Evolutionary conservation across 1,140 invertebrate genomes (phyloP).

Genomic region (Pogonognathellus flavescens): DNA sequence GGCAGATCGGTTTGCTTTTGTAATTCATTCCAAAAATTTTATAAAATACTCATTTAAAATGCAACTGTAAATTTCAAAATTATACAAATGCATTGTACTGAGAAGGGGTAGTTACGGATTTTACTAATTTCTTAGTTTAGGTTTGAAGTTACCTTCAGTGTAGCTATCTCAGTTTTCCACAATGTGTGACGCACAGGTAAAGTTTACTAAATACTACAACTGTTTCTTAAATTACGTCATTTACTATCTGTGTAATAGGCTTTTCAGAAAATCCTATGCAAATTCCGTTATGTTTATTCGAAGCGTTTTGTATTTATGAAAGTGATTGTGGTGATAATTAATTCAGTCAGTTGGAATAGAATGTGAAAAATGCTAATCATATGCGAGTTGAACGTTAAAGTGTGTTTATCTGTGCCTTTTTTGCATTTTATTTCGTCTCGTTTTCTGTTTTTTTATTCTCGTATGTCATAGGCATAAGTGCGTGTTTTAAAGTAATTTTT

Average conservation of each 20-base stretch:
- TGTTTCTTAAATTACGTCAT: constrained; percentile 19
- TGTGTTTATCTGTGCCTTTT: no score
- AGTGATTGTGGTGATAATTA: constrained; percentile 39
- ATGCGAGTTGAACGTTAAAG: no score
- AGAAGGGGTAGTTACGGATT: constrained; percentile 13
- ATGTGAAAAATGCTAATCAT: not conserved
- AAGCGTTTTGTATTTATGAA: constrained; percentile 19
- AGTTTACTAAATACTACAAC: not conserved
- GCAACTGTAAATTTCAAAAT: not conserved
- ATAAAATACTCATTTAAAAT: not conserved
- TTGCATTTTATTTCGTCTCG: not conserved
- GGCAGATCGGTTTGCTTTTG: not conserved
- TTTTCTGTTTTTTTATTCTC: no score
- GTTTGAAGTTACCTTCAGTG: constrained; percentile 4
- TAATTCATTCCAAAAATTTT: not conserved
- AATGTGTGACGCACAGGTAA: constrained; percentile 29
- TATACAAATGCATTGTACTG: constrained; percentile 16
- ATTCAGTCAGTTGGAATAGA: constrained; percentile 3
- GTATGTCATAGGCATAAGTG: no score
- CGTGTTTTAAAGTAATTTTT: not conserved
- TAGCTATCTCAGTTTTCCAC: not conserved
- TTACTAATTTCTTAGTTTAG: constrained; percentile 14
- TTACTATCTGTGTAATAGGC: constrained; percentile 3
- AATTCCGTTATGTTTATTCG: not conserved
- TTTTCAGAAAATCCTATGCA: not conserved